Evolutionary conservation across 2,797 vertebrate genomes (phyloP), one percentile per base, ranked within the genome.

Genomic region (Mareca penelope): DNA sequence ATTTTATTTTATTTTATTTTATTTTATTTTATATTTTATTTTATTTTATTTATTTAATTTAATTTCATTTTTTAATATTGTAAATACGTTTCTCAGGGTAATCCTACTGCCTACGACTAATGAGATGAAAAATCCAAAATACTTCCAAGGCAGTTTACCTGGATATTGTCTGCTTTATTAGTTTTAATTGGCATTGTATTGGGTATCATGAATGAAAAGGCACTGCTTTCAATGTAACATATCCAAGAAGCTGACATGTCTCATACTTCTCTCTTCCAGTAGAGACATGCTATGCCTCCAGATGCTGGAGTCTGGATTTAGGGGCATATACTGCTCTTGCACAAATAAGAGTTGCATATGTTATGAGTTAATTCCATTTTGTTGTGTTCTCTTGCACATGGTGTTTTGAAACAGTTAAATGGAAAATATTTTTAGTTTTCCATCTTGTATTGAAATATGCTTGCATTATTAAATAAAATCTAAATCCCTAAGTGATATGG

Each of bases 291-390:
- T 95, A 95, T 77, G 83, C 89, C 93, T 96, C 94, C 95, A 96
- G 95, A 97, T 96, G 95, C 95, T 91, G 91, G 77, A 90, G 76
- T 56, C 94, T 90, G 91, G 75, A 90, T 94, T 92, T 87, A 95
- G 92, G 93, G 92, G 88, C 84, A 96, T 75, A 94, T 57, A 94
- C 69, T 39, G 82, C 72, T 88, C 89, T 96, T 94, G 79, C 88
- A 95, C 93, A 95, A 94, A 92, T 90, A 93, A 91, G 76, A 97
- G 88, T 96, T 95, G 93, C 94, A 96, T 95, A 95, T 97, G 94
- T 96, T 96, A 94, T 0, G 86, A 96, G 92, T 97, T 96, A 97
- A 93, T 97, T 94, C 88, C 60, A 4, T 96, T 96, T 96, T 93
- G 88, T 96, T 96, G 92, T 94, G 88, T 83, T 92, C 90, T 93